Percentiles rank a stretch among this genome's conserved stretches.
Evolutionary conservation across 2,113 vertebrate species (phyloP).

Genomic region (Patagioenas fasciata): DNA sequence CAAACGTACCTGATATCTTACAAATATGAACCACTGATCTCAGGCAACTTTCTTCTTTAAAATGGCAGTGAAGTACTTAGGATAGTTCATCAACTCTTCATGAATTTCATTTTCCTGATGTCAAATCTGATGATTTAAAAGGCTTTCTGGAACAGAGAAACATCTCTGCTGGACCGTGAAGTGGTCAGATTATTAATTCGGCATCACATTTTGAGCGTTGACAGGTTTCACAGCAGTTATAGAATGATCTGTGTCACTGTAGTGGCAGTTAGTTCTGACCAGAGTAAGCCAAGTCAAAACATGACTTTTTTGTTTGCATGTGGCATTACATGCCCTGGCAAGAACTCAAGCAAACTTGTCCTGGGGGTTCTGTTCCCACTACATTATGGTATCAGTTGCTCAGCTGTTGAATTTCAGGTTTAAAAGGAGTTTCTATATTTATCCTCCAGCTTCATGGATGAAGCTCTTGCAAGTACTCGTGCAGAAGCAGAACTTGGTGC

Average conservation of each 20-base stretch:
- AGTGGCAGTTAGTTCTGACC: neutral
- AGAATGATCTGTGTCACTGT: neutral
- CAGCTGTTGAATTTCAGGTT: neutral
- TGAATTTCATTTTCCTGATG: neutral
- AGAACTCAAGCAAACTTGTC: neutral
- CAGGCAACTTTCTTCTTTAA: neutral
- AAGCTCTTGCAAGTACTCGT: neutral
- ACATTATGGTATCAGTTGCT: neutral
- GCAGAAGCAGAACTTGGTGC: neutral
- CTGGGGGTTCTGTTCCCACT: neutral
- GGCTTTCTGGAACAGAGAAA: neutral
- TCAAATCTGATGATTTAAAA: neutral
- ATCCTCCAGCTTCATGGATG: neutral
- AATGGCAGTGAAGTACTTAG: neutral
- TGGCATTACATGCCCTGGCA: neutral
- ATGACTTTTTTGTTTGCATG: neutral
- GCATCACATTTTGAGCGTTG: neutral
- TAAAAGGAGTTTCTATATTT: neutral
- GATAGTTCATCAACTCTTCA: neutral
- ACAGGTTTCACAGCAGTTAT: neutral
- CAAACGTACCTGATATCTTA: neutral
- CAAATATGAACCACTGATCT: neutral
- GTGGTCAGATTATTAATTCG: neutral
- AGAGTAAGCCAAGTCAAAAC: neutral
- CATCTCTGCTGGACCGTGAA: neutral